These are phyloP conservation scores for Margarornis squamiger DNA, from an alignment of 2,797 vertebrate genomes.

Conservation along the genomic window DNA sequence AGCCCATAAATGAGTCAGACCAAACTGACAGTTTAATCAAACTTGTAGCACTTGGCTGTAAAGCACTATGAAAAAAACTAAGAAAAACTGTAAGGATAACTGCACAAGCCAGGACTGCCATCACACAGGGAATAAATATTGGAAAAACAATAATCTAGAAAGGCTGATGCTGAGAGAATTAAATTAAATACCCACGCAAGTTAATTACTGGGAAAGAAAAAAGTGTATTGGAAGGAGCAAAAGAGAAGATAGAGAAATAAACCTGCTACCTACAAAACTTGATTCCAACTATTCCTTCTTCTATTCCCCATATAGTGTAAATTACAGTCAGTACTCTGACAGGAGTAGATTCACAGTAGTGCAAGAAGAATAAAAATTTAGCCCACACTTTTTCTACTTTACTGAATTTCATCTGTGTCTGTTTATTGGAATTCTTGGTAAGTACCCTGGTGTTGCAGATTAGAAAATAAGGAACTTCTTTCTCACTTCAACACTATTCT, in stretches of 20 bases:
- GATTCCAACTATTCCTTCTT: neutral
- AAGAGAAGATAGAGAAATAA: slow-evolving; percentile 34
- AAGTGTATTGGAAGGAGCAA: neutral
- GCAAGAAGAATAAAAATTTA: slow-evolving; percentile 1
- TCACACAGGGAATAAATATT: slow-evolving; percentile 51
- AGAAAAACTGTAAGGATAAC: slow-evolving; percentile 26
- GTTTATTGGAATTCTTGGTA: neutral
- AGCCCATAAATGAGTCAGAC: slow-evolving; percentile 5
- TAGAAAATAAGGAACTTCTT: slow-evolving; percentile 1
- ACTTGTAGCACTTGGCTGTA: slow-evolving; percentile 14
- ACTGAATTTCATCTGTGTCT: slow-evolving; percentile 1
- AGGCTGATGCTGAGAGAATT: slow-evolving; percentile 37
- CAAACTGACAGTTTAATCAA: slow-evolving; percentile 45
- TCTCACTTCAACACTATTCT: neutral
- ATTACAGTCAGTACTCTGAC: neutral
- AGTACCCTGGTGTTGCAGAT: neutral
- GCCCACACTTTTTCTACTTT: neutral
- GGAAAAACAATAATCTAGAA: slow-evolving; percentile 57
- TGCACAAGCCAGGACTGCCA: slow-evolving; percentile 26
- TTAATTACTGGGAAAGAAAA: slow-evolving; percentile 51
- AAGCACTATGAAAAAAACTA: neutral
- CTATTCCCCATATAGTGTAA: neutral
- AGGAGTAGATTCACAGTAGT: neutral
- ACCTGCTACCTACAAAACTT: neutral
- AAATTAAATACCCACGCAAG: slow-evolving; percentile 49